These are phyloP conservation scores for Stenodema calcarata DNA, from an alignment of 2,888 invertebrate species.

Conservation along the genomic window DNA sequence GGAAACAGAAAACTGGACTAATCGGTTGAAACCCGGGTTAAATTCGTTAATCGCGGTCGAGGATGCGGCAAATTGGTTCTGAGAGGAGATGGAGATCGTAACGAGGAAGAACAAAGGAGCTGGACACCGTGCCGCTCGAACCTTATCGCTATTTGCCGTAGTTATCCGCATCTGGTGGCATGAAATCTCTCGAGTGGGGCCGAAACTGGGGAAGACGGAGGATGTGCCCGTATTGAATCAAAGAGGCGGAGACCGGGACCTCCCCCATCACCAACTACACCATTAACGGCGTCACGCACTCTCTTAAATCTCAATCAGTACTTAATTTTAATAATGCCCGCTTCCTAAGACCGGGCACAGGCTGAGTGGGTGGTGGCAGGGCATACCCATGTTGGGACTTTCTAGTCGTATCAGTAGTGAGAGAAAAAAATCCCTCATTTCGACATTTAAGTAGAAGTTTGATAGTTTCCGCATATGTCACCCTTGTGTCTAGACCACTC, in stretches of 20 bases:
- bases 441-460: too few species aligned
- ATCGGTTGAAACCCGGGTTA: background rate
- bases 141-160: background rate
- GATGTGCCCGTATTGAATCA: conserved; percentile 46
- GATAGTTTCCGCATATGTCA: too few species aligned
- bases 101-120: background rate
- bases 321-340: conserved; percentile 40
- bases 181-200: conserved; percentile 34
- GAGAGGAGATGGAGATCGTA: background rate
- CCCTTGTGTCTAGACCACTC: too few species aligned
- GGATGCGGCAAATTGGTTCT: background rate
- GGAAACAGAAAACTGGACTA: background rate
- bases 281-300: conserved; percentile 40
- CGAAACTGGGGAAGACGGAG: conserved; percentile 9
- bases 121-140: background rate
- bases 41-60: background rate
- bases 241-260: conserved; percentile 22
- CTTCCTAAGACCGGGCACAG: background rate
- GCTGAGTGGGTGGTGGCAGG: too few species aligned
- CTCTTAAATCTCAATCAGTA: conserved; percentile 48
- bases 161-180: conserved; percentile 29
- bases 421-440: too few species aligned
- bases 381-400: too few species aligned
- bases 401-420: too few species aligned
- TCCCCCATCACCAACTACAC: background rate